Conservation (phyloP, 2,888 invertebrate species). For the Eilema depressum region DNA sequence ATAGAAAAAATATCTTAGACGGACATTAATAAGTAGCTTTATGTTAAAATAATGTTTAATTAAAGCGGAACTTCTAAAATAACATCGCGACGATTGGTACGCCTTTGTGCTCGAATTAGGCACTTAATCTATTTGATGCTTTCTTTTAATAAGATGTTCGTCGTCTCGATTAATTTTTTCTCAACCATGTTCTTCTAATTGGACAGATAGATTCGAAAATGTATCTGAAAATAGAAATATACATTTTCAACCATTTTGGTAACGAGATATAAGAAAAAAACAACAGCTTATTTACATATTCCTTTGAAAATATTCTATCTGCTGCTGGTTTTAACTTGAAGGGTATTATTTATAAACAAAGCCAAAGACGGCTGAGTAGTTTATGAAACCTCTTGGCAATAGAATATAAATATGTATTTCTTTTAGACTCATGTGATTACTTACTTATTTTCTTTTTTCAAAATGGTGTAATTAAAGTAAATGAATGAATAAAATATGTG, state of each 20-base stretch:
- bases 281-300: background rate
- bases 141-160: slow-evolving; percentile 3
- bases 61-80: background rate
- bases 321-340: slow-evolving; percentile 1
- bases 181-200: background rate
- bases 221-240: background rate
- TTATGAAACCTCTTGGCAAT: background rate
- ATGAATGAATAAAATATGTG: background rate
- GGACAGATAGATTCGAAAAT: background rate
- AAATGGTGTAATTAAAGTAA: background rate
- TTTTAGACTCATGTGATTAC: background rate
- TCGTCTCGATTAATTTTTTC: background rate
- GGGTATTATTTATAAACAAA: background rate
- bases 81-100: background rate
- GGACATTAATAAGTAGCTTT: background rate
- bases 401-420: background rate
- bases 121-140: background rate
- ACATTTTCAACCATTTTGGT: background rate
- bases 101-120: background rate
- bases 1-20: background rate
- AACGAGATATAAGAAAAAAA: background rate
- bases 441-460: background rate
- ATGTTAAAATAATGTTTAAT: background rate
- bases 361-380: slow-evolving; percentile 1
- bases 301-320: background rate